These are phyloP conservation scores for Xestia ashworthii DNA, from an alignment of 2,888 invertebrate species.

Conservation along the genomic window DNA sequence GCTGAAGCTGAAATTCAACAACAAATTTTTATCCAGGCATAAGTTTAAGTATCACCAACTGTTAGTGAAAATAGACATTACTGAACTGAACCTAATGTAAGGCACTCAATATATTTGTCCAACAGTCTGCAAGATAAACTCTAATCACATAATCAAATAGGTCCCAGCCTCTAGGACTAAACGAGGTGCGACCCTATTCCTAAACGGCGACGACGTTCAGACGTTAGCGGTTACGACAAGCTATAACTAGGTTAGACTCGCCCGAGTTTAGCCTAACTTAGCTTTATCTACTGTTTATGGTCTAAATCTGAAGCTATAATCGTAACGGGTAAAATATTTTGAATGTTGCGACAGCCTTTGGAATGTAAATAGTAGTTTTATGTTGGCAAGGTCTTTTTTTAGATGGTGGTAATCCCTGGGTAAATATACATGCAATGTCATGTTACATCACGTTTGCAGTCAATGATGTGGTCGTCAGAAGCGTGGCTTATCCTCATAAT, in stretches of 20 bases:
- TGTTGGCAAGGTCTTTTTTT: not conserved
- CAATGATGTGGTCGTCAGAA: not conserved
- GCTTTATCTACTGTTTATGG: conserved; percentile 45
- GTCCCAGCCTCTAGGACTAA: conserved; percentile 4
- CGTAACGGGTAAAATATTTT: conserved; percentile 10
- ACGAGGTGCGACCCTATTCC: conserved; percentile 35
- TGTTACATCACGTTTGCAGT: not conserved
- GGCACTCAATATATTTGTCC: conserved; percentile 25
- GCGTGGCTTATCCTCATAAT: not conserved
- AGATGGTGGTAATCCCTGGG: not conserved
- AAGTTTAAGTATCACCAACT: not conserved
- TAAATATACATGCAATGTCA: not conserved
- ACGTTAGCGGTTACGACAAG: conserved; percentile 19
- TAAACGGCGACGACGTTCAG: conserved; percentile 22
- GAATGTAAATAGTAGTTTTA: conserved; percentile 20
- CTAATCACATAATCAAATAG: conserved; percentile 39
- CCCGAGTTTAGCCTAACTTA: conserved; percentile 28
- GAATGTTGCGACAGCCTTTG: conserved; percentile 8
- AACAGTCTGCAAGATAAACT: conserved; percentile 22
- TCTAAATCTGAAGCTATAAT: conserved; percentile 23
- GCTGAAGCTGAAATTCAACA: not conserved
- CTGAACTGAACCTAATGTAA: conserved; percentile 22
- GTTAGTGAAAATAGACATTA: not conserved
- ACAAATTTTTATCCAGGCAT: not conserved
- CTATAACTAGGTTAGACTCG: conserved; percentile 26